These are phyloP conservation scores for Acyrthosiphon pisum DNA, from an alignment of 1,140 invertebrate genomes.

Conservation along the genomic window DNA sequence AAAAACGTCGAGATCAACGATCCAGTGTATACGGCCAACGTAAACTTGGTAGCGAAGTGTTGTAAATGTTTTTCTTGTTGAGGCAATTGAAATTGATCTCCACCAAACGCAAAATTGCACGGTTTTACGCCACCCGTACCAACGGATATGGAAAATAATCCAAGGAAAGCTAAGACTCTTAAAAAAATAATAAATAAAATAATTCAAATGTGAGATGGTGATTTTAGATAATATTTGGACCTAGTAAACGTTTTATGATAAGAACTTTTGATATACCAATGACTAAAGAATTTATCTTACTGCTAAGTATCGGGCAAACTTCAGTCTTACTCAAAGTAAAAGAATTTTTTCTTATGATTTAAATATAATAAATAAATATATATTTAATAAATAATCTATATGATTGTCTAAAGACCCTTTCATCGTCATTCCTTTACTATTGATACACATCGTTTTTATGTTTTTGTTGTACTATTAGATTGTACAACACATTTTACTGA, in stretches of 20 bases:
- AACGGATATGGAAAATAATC: constrained; percentile 82
- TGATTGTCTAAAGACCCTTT: too few species aligned
- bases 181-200: constrained; percentile 60
- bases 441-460: too few species aligned
- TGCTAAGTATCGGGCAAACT: too few species aligned
- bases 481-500: too few species aligned
- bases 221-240: not conserved
- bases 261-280: not conserved
- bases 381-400: too few species aligned
- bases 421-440: too few species aligned
- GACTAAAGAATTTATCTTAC: too few species aligned
- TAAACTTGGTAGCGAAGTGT: constrained; percentile 92
- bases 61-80: constrained; percentile 78
- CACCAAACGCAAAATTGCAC: constrained; percentile 95
- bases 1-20: constrained; percentile 88
- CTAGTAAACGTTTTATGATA: too few species aligned
- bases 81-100: constrained; percentile 90
- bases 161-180: constrained; percentile 75
- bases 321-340: too few species aligned
- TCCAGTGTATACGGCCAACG: constrained; percentile 92
- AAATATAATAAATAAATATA: too few species aligned
- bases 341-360: too few species aligned
- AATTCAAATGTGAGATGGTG: not conserved
- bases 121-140: constrained; percentile 98
- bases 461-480: too few species aligned